Evolutionary conservation across 2,888 invertebrate species (phyloP).

Genomic region (Teleiodes luculella): DNA sequence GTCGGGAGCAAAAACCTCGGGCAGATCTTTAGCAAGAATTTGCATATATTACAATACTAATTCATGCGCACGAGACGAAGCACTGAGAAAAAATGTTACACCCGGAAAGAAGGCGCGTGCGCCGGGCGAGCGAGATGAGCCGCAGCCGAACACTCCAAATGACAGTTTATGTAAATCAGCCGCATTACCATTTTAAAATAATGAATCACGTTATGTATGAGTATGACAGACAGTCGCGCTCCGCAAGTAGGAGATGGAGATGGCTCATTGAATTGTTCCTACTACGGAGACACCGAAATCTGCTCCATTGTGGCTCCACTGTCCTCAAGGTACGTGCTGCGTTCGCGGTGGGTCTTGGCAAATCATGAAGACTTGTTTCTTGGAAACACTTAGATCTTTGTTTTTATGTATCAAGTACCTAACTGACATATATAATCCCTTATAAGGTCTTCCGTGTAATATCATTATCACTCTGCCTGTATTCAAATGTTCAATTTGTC

Average conservation of each 20-base stretch:
- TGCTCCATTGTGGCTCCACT: conserved; percentile 2
- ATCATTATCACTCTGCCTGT: not conserved
- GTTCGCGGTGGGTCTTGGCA: not conserved
- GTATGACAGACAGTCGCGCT: conserved; percentile 24
- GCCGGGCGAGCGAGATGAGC: conserved; percentile 15
- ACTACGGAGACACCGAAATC: not conserved
- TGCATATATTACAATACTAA: conserved; percentile 68
- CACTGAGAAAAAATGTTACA: conserved; percentile 38
- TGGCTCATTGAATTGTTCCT: conserved; percentile 5
- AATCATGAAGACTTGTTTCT: not conserved
- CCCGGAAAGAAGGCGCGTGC: conserved; percentile 45
- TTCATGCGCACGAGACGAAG: conserved; percentile 39
- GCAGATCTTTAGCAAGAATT: conserved; percentile 60
- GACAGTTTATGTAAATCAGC: conserved; percentile 33
- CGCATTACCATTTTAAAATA: conserved; percentile 44
- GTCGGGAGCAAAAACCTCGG: conserved; percentile 54
- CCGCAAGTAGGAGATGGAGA: conserved; percentile 23
- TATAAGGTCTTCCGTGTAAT: not conserved
- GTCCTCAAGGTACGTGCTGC: not conserved
- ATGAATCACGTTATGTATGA: conserved; percentile 50
- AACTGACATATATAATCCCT: not conserved
- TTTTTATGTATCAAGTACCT: not conserved
- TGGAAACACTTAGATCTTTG: not conserved
- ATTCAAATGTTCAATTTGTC: conserved; percentile 5
- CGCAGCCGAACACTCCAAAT: conserved; percentile 22